Base-by-base conservation (phyloP, 2,113 vertebrate species). In the Microcebus lehilahytsara region DNA sequence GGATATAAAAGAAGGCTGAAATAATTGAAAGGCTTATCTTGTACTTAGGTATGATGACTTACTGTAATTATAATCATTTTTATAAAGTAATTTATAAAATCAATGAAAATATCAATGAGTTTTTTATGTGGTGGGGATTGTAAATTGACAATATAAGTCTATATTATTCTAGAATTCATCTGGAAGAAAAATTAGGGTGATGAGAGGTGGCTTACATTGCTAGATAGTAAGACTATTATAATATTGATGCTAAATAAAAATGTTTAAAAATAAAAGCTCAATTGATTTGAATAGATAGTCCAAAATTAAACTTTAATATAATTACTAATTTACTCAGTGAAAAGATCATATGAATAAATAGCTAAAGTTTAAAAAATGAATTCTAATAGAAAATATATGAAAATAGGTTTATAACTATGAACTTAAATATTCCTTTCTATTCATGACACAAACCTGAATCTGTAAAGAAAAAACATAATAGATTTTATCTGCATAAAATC, bases 161-260 rank as follows among this genome's bases (percentile, higher is more conserved):
- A 80, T 86, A 64, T 78, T 20, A 87, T 77, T 95, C n/a, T 87
- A 91, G 88, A 74, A 93, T 86, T 66, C 9, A 84, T 69, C 16
- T 81, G 9, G n/a, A 87, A 60, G 49, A 83, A 86, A 92, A 93
- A 64, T 40, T 62, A 86, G 20, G 62, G 22, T 62, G 60, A 90
- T 58, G 37, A 64, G 9, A 22, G 5, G 0, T 85, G 9, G 32
- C 9, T 83, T 60, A 60, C 66, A 14, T 78, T 58, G 2, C 62
- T 89, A 12, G 23, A 25, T 90, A 46, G 64, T 78, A 90, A 64
- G 34, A 93, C 22, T 66, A 66, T 19, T 51, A 19, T 71, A 80
- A 66, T 19, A 22, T 1, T 72, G 19, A 34, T 67, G 20, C 4
- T 34, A 83, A 60, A 4, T 77, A 40, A 49, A 66, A 53, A 6